Base-by-base conservation (phyloP, 2,113 vertebrate genomes). In the Paedocypris sp. region DNA sequence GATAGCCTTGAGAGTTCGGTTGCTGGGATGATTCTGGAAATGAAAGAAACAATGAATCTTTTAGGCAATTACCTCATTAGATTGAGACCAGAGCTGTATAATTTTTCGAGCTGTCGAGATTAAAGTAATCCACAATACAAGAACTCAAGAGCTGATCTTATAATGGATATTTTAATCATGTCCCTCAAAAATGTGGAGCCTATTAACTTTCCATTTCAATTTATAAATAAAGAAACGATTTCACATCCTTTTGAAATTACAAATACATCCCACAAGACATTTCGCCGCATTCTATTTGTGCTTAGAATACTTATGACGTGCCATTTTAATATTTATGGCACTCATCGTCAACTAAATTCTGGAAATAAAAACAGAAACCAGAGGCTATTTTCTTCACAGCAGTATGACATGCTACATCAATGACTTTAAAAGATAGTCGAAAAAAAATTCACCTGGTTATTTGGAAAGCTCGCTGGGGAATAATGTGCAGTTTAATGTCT, bases 161-260 rank as follows among this genome's bases (percentile, higher is more conserved):
- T 83, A 80, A 83, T 82, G 80, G 77, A 76, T 83, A 82, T 84
- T 83, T 82, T 82, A 80, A 84, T 86, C 77, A 80, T 75, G 70
- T 77, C 74, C 67, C 76, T 78, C 48, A 65, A 82, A 59, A 77
- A 74, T 69, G 71, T 74, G 71, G 71, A 79, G 72, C 66, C 72
- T 76, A 81, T 82, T 83, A 85, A 80, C 73, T 78, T 81, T 76
- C 72, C 76, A 74, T 82, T 82, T 79, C 72, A 79, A 82, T 86
- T 85, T 80, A 75, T 75, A 79, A 80, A 80, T 76, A 58, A 77
- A 77, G 68, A 78, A 76, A 78, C 69, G 49, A 65, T 78, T 77
- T 77, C 65, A 63, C 52, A 58, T 62, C 71, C 75, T 41, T 36
- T 66, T 64, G 68, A 79, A 79, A 82, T 80, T 72, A 73, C 70